These are phyloP conservation scores for Tiliacea citrago DNA, from an alignment of 2,888 invertebrate genomes.

Conservation along the genomic window DNA sequence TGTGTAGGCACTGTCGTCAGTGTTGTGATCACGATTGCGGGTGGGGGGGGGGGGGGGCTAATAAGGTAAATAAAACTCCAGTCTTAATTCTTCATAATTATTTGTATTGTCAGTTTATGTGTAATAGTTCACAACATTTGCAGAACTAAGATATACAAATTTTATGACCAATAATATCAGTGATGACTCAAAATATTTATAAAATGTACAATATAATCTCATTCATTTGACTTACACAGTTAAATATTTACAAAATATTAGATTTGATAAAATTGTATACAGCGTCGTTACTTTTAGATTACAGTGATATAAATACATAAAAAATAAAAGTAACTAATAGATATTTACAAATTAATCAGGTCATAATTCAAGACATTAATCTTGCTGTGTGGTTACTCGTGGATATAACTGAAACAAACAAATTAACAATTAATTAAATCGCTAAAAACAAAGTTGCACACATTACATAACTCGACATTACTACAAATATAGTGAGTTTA, in stretches of 20 bases:
- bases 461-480: neutral
- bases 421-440: neutral
- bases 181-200: conserved; percentile 89
- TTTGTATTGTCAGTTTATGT: conserved; percentile 90
- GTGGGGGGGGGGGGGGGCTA: no score
- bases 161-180: conserved; percentile 84
- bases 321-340: conserved; percentile 87
- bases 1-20: no score
- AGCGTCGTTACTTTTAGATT: conserved; percentile 87
- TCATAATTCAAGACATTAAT: conserved; percentile 80
- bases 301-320: conserved; percentile 90
- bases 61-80: conserved; percentile 57
- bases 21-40: no score
- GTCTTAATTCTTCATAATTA: conserved; percentile 79
- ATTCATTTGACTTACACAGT: conserved; percentile 86
- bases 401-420: conserved; percentile 91
- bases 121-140: conserved; percentile 89
- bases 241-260: conserved; percentile 91
- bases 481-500: neutral
- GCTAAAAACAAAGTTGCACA: neutral
- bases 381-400: conserved; percentile 91
- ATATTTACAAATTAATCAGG: conserved; percentile 87
- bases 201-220: conserved; percentile 91
- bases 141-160: conserved; percentile 89
- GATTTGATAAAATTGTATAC: conserved; percentile 90